These are phyloP conservation scores for Tanytarsus gracilentus DNA, from an alignment of 2,888 invertebrate species.

Conservation along the genomic window DNA sequence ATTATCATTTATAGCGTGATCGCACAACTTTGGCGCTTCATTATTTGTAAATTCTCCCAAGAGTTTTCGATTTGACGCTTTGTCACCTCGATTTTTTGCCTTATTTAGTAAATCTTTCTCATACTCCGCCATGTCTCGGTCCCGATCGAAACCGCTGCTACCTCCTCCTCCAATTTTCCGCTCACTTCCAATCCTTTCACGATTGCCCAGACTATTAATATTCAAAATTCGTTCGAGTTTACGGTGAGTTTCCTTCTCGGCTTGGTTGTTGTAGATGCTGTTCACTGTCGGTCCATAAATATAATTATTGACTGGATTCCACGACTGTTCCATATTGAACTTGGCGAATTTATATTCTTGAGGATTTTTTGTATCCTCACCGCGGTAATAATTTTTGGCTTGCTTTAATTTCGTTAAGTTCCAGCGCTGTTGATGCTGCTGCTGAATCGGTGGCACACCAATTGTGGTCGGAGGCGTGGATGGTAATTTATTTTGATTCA, in stretches of 20 bases:
- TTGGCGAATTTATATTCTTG: conserved; percentile 18
- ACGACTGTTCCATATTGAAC: conserved; percentile 34
- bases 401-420: conserved; percentile 25
- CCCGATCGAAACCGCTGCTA: not conserved
- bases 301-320: conserved; percentile 44
- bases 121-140: not conserved
- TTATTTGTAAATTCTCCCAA: conserved; percentile 65
- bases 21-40: conserved; percentile 70
- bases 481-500: conserved; percentile 41
- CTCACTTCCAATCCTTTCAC: conserved; percentile 6
- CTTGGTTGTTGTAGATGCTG: conserved; percentile 42
- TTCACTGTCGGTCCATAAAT: conserved; percentile 44
- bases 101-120: conserved; percentile 20
- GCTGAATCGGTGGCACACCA: conserved; percentile 33
- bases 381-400: conserved; percentile 18
- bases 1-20: conserved; percentile 67
- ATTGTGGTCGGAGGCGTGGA: conserved; percentile 38
- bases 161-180: not conserved
- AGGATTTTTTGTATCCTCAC: conserved; percentile 24
- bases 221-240: conserved; percentile 27
- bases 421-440: conserved; percentile 33
- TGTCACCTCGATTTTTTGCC: conserved; percentile 3
- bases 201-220: conserved; percentile 24
- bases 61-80: conserved; percentile 41
- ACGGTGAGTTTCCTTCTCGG: conserved; percentile 16